Evolutionary conservation across 1,140 invertebrate species (phyloP).

Genomic region (Steinernema khuongi): DNA sequence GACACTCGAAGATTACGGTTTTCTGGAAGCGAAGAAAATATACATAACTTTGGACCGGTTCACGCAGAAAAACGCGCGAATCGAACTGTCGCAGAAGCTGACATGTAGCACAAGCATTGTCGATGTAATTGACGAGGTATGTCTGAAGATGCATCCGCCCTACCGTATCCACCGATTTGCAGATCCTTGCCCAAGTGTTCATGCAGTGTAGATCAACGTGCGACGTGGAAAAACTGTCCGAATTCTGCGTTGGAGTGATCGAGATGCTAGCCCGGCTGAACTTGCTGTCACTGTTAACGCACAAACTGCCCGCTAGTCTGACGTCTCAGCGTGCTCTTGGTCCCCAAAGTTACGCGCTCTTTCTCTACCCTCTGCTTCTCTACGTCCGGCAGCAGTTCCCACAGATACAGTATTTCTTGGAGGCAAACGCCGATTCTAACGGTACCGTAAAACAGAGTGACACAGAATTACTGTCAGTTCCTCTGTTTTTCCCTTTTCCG

Average conservation of each 20-base stretch:
- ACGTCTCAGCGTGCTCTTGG: not conserved
- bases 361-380: not conserved
- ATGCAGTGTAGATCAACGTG: not conserved
- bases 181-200: not conserved
- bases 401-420: not conserved
- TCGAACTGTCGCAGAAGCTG: not conserved
- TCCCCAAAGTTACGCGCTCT: not conserved
- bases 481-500: not conserved
- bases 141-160: not conserved
- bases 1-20: not conserved
- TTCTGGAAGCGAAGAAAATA: not conserved
- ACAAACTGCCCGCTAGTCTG: not conserved
- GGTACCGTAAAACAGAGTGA: too few relatives aligned
- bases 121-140: conserved; percentile 4
- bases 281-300: not conserved
- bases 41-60: not conserved
- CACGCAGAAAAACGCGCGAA: not conserved
- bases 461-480: too few relatives aligned
- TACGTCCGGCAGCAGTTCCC: not conserved
- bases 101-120: not conserved
- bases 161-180: not conserved
- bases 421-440: not conserved
- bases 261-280: not conserved
- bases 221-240: not conserved
- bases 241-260: not conserved